A percentile compares a stretch with the other conserved stretches of the same genome.
These are phyloP conservation scores for Ammodytes marinus DNA, from an alignment of 2,113 vertebrate species.

Conservation along the genomic window DNA sequence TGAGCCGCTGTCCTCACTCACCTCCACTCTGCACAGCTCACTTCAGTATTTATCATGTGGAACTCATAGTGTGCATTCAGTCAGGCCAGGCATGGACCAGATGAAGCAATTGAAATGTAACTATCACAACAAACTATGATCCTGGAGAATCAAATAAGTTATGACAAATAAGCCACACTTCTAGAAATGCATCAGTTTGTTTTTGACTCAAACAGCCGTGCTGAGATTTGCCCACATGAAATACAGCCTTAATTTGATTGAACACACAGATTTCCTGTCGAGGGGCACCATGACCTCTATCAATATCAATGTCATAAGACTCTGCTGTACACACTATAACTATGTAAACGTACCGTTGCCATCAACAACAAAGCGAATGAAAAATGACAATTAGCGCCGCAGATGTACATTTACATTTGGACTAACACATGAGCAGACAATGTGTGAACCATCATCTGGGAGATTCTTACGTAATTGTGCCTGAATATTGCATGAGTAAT, in stretches of 20 bases:
- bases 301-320: neutral
- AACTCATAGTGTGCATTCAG: conserved; percentile 44
- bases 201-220: no score
- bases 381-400: neutral
- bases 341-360: no score
- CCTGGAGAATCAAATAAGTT: no score
- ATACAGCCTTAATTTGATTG: conserved; percentile 23
- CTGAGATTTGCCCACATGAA: neutral
- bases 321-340: neutral
- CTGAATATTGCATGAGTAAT: conserved; percentile 28
- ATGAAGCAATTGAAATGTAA: no score
- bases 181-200: no score
- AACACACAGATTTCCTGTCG: conserved; percentile 20
- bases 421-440: neutral
- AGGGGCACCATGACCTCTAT: neutral
- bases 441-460: neutral
- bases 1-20: conserved; percentile 64
- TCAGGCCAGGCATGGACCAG: conserved; percentile 42
- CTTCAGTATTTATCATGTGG: conserved; percentile 51
- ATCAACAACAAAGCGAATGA: neutral
- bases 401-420: neutral
- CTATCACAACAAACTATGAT: no score
- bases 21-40: conserved; percentile 44
- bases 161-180: no score
- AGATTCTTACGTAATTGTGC: neutral